These are phyloP conservation scores for Prionace glauca DNA, from an alignment of 2,797 vertebrate genomes.

Conservation along the genomic window DNA sequence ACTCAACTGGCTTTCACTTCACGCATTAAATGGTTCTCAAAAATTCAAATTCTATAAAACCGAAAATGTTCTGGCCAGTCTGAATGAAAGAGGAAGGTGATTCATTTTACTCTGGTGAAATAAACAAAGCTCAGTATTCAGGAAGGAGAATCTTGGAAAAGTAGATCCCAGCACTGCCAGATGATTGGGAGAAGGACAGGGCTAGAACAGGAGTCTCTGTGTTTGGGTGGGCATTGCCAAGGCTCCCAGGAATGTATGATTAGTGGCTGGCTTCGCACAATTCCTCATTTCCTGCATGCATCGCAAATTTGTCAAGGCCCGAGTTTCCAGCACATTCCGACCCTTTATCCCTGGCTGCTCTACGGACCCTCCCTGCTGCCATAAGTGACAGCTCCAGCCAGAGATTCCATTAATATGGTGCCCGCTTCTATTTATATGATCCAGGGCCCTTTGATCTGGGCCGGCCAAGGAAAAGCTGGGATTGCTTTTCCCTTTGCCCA, in stretches of 20 bases:
- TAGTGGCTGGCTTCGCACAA: no score
- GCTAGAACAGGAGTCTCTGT: background rate
- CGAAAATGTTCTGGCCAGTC: background rate
- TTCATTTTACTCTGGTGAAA: background rate
- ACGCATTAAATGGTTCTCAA: background rate
- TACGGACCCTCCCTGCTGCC: background rate
- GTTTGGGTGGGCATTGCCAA: background rate
- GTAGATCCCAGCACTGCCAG: background rate
- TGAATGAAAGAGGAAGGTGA: no score
- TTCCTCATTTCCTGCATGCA: no score
- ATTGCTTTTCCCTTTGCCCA: background rate
- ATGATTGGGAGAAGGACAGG: background rate
- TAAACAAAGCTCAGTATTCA: background rate
- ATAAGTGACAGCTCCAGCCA: background rate
- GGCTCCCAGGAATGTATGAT: background rate
- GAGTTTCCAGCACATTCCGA: background rate
- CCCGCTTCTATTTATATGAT: background rate
- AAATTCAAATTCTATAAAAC: background rate
- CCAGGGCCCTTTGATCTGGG: slow-evolving; percentile 47
- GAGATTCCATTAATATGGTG: background rate
- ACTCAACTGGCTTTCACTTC: no score
- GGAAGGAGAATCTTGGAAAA: background rate
- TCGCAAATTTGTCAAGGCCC: background rate
- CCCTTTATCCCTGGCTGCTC: background rate
- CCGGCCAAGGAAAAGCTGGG: background rate